Evolutionary conservation across 2,113 vertebrate species (phyloP).

Genomic region (Hylia prasina): DNA sequence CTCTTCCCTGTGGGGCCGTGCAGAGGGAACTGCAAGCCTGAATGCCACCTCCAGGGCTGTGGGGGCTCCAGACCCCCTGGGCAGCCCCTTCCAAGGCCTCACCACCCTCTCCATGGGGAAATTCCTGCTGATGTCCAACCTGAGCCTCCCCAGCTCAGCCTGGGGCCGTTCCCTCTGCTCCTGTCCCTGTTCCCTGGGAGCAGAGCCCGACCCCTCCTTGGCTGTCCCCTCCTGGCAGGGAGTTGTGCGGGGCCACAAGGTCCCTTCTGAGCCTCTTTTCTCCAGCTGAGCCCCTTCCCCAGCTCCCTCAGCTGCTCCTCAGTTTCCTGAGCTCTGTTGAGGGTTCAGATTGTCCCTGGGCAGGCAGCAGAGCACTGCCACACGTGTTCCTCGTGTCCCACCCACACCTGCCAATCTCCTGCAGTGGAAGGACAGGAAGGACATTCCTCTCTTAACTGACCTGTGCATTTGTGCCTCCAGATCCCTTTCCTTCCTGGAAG

Average conservation of each 20-base stretch:
- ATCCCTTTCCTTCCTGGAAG: background rate
- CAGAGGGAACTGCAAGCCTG: background rate
- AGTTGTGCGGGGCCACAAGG: background rate
- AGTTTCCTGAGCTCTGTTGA: background rate
- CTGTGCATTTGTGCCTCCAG: background rate
- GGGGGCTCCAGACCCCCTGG: background rate
- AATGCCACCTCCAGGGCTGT: background rate
- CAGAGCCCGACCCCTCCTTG: rapidly evolving
- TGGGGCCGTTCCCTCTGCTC: rapidly evolving
- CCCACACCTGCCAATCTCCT: background rate
- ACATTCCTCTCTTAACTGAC: background rate
- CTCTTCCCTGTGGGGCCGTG: background rate
- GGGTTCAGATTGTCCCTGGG: background rate
- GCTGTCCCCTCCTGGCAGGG: background rate
- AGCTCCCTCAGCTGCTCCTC: background rate
- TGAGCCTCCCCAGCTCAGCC: rapidly evolving
- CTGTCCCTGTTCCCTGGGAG: background rate
- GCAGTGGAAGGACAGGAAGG: background rate
- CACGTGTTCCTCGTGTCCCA: rapidly evolving
- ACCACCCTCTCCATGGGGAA: background rate
- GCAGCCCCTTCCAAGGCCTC: background rate
- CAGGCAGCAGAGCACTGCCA: background rate
- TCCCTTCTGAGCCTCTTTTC: background rate
- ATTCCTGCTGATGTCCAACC: background rate
- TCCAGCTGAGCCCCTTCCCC: background rate